phyloP scores from a whole-genome alignment of 2,113 vertebrate genomes.

The Clinocottus analis region DNA sequence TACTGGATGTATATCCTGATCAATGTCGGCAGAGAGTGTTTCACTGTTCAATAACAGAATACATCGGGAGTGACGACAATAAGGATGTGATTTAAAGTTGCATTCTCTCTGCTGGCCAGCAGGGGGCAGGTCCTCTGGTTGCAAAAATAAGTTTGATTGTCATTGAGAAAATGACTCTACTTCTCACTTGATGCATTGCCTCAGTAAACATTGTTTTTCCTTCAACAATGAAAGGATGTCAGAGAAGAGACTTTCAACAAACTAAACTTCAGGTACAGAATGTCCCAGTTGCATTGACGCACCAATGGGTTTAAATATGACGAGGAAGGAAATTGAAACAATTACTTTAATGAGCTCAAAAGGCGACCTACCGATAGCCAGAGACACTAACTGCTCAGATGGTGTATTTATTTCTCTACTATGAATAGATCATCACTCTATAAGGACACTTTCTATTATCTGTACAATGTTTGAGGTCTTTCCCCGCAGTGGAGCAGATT shows the following conservation, averaged over 20 bases:
- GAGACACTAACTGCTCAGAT: background rate
- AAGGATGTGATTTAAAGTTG: too few relatives aligned
- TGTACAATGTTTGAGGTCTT: background rate
- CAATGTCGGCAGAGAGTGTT: background rate
- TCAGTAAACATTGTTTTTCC: too few relatives aligned
- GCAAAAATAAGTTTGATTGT: too few relatives aligned
- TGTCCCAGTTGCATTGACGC: background rate
- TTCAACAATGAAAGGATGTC: background rate
- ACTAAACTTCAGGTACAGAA: background rate
- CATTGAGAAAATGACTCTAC: too few relatives aligned
- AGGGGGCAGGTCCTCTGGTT: too few relatives aligned
- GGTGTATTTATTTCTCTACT: background rate
- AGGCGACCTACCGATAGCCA: background rate
- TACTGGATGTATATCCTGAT: background rate
- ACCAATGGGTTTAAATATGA: background rate
- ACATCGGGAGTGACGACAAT: background rate
- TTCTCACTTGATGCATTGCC: too few relatives aligned
- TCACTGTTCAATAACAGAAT: background rate
- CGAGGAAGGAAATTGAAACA: background rate
- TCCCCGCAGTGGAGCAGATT: background rate
- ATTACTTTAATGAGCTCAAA: background rate
- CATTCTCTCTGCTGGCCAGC: too few relatives aligned
- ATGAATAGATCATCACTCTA: background rate
- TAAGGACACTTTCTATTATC: background rate
- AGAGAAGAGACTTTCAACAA: background rate